Base-by-base conservation (phyloP, 2,888 invertebrate genomes). In the Ormyrus thymus region DNA sequence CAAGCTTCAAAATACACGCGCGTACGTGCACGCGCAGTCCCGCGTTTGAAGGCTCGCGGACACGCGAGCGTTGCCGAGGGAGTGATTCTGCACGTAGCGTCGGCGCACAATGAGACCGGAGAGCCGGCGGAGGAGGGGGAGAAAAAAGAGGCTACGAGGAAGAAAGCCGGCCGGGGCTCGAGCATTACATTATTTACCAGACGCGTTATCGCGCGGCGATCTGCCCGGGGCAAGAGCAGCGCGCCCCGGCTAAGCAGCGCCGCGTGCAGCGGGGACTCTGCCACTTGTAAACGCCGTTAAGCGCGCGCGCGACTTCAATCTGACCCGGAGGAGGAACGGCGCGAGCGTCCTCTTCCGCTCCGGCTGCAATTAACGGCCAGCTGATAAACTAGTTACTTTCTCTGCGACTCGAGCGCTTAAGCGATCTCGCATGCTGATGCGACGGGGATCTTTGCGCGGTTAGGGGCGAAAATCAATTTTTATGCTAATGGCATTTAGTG, bases 131-230 rank as follows among this genome's bases (percentile, higher is more conserved):
- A 29, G 29, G 55, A 59, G 58, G 45, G 53, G n/a, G 13, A 48
- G n/a, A n/a, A 50, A 69, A 29, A 29, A 73, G 61, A 55, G 6
- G 46, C 56, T 11, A 45, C 46, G 56, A 59, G 61, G 53, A 72
- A 72, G 66, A 78, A 72, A 73, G 65, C 78, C 59, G 66, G 10
- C 15, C 29, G 8, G 15, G 13, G 43, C 74, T 64, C 61, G 50
- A 64, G 68, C 76, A 72, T 76, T 68, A 65, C 76, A 73, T 72
- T 80, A 72, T 79, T 79, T 79, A 75, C 61, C 66, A 61, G 76
- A 62, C 66, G 45, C 53, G 70, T 72, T 79, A 79, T 76, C 79
- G 43, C 13, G 61, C 10, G 55, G 59, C 61, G 68, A 74, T 79
- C 79, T 78, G n/a, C 55, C 55, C n/a, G 64, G 43, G 43, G 56